These are phyloP conservation scores for Zoanthus solanderi DNA, from an alignment of 92 coral and sea anemone genomes.

Conservation along the genomic window DNA sequence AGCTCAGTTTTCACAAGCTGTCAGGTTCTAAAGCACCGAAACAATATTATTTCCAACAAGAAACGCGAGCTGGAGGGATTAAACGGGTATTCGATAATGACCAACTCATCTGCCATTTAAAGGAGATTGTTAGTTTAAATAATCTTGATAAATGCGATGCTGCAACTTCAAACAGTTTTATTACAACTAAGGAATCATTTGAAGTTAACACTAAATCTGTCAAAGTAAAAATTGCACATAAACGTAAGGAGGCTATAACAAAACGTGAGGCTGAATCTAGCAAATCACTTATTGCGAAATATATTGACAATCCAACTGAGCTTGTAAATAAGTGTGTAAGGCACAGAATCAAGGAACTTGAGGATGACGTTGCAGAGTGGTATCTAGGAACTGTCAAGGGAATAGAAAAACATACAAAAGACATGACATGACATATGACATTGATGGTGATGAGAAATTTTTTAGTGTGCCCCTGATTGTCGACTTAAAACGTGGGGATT, in stretches of 20 bases:
- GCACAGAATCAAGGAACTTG: background rate
- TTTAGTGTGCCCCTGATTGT: background rate
- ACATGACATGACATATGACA: background rate
- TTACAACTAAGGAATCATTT: background rate
- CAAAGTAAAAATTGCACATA: background rate
- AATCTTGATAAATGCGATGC: slow-evolving; percentile 7
- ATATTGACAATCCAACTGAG: background rate
- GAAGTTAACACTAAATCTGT: too few species aligned
- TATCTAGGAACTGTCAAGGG: background rate
- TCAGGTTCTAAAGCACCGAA: slow-evolving; percentile 23
- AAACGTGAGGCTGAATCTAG: background rate
- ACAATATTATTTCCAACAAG: background rate
- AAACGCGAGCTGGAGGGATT: slow-evolving; percentile 25
- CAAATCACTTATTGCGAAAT: background rate
- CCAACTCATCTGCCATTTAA: background rate
- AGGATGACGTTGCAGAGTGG: background rate
- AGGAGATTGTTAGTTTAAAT: slow-evolving; percentile 8
- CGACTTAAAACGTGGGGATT: slow-evolving; percentile 11
- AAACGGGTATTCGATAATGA: background rate
- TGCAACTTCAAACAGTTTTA: background rate
- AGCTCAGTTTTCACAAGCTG: slow-evolving; percentile 30
- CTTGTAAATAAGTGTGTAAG: background rate
- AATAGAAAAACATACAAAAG: background rate
- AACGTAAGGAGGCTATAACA: background rate
- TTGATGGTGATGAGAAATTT: slow-evolving; percentile 5